A percentile compares a stretch with the other conserved stretches of the same genome.
phyloP scores from a whole-genome alignment of 2,113 vertebrate species.

The Grammomys dolichurus region DNA sequence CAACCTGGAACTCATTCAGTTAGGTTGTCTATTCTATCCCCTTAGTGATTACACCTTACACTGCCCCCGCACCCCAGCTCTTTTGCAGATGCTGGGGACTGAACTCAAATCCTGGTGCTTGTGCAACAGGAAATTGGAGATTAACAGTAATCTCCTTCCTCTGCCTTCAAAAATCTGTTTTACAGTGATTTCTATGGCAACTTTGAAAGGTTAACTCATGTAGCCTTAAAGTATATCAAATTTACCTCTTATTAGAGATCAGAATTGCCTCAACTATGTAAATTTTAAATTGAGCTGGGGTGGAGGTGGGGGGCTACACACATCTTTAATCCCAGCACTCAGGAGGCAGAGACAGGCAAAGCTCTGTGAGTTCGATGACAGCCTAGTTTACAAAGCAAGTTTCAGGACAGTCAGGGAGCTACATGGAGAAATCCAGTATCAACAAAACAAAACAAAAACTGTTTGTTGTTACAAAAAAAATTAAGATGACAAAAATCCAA shows the following conservation, averaged over 20 bases:
- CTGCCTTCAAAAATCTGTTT: neutral
- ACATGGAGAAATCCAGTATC: neutral
- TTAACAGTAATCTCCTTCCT: neutral
- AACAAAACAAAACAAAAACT: neutral
- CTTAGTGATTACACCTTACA: neutral
- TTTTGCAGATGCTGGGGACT: no score
- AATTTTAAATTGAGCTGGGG: neutral
- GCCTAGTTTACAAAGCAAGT: neutral
- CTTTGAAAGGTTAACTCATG: constrained; percentile 30
- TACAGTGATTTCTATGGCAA: constrained; percentile 33
- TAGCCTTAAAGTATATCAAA: neutral
- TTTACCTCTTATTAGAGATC: neutral
- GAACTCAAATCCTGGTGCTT: neutral
- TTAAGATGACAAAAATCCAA: constrained; percentile 20
- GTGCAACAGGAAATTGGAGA: neutral
- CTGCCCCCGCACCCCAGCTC: neutral
- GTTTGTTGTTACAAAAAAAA: no score
- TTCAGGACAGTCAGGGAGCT: neutral
- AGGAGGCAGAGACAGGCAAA: neutral
- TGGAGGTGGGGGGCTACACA: rapidly evolving
- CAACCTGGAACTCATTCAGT: neutral
- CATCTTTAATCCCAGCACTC: neutral
- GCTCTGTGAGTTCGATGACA: neutral
- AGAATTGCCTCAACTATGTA: constrained; percentile 21
- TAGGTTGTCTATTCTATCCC: neutral